A percentile compares a stretch with the other conserved stretches of the same genome.
These are phyloP conservation scores for Cybosia mesomella DNA, from an alignment of 2,888 invertebrate species.

Conservation along the genomic window DNA sequence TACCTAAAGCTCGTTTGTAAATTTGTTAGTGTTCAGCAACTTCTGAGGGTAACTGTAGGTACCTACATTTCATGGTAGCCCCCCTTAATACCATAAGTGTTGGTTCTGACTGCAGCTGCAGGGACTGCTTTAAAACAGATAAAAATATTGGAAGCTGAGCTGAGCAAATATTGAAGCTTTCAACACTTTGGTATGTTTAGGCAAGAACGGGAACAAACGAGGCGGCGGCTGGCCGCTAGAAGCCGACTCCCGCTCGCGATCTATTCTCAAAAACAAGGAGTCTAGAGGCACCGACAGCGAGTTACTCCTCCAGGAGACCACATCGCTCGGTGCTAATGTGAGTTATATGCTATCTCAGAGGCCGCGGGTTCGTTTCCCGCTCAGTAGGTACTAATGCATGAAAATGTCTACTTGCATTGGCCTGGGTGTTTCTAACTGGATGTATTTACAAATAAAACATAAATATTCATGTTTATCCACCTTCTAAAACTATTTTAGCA, in stretches of 20 bases:
- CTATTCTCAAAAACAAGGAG: slow-evolving; percentile 85
- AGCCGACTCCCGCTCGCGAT: slow-evolving; percentile 80
- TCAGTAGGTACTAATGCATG: background rate
- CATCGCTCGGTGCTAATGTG: slow-evolving; percentile 83
- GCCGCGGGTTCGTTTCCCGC: background rate
- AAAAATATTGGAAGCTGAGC: background rate
- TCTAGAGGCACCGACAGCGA: slow-evolving; percentile 85
- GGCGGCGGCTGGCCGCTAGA: slow-evolving; percentile 78
- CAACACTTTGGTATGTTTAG: slow-evolving; percentile 51
- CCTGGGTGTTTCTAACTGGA: too few relatives aligned
- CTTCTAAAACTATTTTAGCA: too few relatives aligned
- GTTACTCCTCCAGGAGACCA: slow-evolving; percentile 81
- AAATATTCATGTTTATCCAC: too few relatives aligned
- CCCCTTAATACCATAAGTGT: too few relatives aligned
- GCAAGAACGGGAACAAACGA: slow-evolving; percentile 83
- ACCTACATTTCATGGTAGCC: too few relatives aligned
- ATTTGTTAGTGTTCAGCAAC: too few relatives aligned
- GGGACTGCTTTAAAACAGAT: background rate
- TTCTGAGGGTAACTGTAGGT: too few relatives aligned
- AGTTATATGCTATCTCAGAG: slow-evolving; percentile 35
- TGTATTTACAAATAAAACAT: too few relatives aligned
- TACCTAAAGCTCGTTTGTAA: too few relatives aligned
- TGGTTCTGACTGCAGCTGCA: too few relatives aligned
- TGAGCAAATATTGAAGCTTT: background rate
- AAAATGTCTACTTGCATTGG: too few relatives aligned